A percentile compares a stretch with the other conserved stretches of the same genome.
Evolutionary conservation across 1,140 invertebrate species (phyloP).

Genomic region (Papilio machaon): DNA sequence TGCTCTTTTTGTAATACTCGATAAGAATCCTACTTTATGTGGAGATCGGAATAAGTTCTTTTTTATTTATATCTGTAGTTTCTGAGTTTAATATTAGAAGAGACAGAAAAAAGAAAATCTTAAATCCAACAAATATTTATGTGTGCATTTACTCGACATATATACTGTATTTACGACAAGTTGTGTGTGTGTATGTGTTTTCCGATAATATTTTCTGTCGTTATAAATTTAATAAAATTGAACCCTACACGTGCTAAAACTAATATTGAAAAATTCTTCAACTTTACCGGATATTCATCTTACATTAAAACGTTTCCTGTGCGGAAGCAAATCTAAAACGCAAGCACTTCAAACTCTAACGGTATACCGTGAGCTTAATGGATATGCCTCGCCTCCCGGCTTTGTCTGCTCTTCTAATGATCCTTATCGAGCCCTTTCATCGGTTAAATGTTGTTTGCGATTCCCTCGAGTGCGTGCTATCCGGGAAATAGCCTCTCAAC

Average conservation of each 20-base stretch:
- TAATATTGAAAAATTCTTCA: background rate
- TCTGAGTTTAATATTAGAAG: background rate
- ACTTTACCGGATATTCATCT: background rate
- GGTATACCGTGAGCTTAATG: constrained; percentile 15
- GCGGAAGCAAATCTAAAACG: constrained; percentile 14
- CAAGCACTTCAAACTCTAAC: constrained; percentile 9
- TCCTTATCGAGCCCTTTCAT: constrained; percentile 37
- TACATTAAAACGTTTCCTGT: constrained; percentile 6
- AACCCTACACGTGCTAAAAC: background rate
- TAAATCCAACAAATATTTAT: background rate
- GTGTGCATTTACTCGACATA: background rate
- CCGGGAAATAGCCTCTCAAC: constrained; percentile 29
- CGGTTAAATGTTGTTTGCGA: constrained; percentile 33
- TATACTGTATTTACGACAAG: background rate
- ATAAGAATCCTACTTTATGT: constrained; percentile 9
- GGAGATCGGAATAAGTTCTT: background rate
- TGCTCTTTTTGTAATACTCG: constrained; percentile 2
- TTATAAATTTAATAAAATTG: background rate
- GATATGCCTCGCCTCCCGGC: constrained; percentile 7
- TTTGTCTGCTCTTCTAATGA: constrained; percentile 32
- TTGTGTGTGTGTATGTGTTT: background rate
- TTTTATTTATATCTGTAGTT: background rate
- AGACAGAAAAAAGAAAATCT: background rate
- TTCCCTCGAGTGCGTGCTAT: constrained; percentile 33
- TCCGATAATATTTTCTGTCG: no score